Base-by-base conservation (phyloP, 2,888 invertebrate species). In the Fragum fragum region DNA sequence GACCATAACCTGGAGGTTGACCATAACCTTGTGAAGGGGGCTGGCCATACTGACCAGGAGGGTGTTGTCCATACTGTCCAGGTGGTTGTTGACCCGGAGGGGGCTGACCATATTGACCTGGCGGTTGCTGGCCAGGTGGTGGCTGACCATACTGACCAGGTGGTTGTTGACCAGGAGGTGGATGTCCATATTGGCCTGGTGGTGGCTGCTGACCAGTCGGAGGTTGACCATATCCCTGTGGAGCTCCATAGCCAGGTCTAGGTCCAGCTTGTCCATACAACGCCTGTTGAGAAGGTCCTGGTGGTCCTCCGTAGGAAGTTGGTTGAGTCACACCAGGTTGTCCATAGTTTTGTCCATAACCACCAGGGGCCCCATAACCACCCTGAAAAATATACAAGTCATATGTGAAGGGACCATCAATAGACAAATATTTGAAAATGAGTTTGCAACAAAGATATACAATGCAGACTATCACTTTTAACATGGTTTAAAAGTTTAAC, bases 221-320 rank as follows among this genome's bases (percentile, higher is more conserved):
- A 1, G 82, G 85, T 63, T 61, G 82, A 29, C 71, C 81, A 47
- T 79, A 78, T 16, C 80, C 78, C 59, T 81, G 82, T 21, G 86
- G 86, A 66, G 87, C 86, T 39, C 88, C 88, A 83, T 89, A 88
- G 9, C 89, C 89, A 69, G 83, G 71, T 21, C 36, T 42, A 7
- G 32, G 55, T n/a, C 74, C 74, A 32, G 66, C 53, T 52, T 74
- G 74, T 66, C 66, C 66, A 66, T 66, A 66, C 36, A 66, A 26
- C 7, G 66, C 66, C n/a, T 66, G 66, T 66, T 66, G 66, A n/a
- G 42, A 23, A 1, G 66, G 66, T 16, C 42, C 66, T 3, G 84
- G 82, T 73, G 69, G 80, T 52, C 73, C 83, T 47, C 81, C 83
- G 42, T 79, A 79, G 18, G 77, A 72, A 21, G 32, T 29, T 9